Percentiles rank a stretch among this genome's conserved stretches.
Conservation (phyloP, 2,888 invertebrate species). For the Ophion obscuratus region DNA sequence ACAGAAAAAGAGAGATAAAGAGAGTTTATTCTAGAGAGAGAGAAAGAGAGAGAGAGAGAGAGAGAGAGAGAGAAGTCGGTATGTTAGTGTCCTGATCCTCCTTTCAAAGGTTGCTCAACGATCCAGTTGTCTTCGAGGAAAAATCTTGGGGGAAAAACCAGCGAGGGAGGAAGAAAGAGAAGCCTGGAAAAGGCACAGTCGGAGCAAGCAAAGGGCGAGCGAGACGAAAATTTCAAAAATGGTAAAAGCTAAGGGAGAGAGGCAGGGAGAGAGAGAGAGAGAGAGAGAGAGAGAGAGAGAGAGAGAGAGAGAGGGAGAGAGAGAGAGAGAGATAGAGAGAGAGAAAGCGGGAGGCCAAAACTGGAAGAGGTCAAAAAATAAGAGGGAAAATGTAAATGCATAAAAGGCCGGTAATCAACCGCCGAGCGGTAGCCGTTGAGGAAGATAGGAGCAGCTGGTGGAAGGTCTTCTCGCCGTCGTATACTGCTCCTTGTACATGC, state of each 20-base stretch:
- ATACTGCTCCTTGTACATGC: constrained; percentile 33
- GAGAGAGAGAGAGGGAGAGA: background rate
- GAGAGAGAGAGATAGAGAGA: constrained; percentile 14
- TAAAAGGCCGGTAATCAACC: constrained; percentile 67
- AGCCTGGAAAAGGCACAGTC: background rate
- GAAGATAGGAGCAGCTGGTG: constrained; percentile 65
- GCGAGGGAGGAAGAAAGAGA: constrained; percentile 22
- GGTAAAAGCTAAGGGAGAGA: constrained; percentile 12
- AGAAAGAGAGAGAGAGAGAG: background rate
- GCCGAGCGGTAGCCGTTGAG: constrained; percentile 57
- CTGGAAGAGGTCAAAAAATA: constrained; percentile 62
- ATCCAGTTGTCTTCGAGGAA: too few species aligned
- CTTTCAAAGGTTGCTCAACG: constrained; percentile 23
- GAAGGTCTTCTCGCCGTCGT: constrained; percentile 52
- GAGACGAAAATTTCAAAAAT: constrained; percentile 63
- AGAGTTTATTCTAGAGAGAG: background rate
- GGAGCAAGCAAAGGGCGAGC: constrained; percentile 58
- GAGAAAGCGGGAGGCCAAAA: constrained; percentile 63
- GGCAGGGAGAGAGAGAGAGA: constrained; percentile 5
- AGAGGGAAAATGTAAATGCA: constrained; percentile 65
- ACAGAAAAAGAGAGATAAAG: background rate
- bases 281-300: constrained; percentile 31
- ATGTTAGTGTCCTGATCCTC: background rate
- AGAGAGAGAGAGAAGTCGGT: constrained; percentile 1
- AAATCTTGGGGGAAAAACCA: constrained; percentile 49